Evolutionary conservation across 2,797 vertebrate species (phyloP).

Genomic region (Diceros bicornis): DNA sequence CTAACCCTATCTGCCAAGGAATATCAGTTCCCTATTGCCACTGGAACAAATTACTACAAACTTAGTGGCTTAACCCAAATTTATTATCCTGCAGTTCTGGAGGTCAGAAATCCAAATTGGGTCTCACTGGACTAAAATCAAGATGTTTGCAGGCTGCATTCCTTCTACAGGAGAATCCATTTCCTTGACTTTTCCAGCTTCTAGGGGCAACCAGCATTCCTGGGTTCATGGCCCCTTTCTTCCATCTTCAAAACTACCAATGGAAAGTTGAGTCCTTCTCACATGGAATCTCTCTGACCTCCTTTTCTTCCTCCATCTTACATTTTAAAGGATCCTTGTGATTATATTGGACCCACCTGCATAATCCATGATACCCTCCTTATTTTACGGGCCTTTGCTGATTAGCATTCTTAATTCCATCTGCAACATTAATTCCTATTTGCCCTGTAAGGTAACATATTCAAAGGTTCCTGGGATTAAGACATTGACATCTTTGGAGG

Average conservation of each 20-base stretch:
- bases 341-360: neutral
- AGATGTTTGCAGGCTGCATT: neutral
- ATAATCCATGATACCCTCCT: neutral
- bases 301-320: neutral
- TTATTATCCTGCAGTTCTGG: neutral
- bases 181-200: neutral
- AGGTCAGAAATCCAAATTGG: neutral
- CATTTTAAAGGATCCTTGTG: neutral
- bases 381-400: neutral
- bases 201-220: neutral
- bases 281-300: neutral
- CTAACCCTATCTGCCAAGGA: neutral
- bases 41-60: neutral
- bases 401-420: neutral
- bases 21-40: neutral
- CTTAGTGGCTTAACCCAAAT: neutral
- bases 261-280: neutral
- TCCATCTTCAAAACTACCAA: constrained; percentile 1
- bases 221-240: neutral
- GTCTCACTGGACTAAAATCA: neutral
- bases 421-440: neutral
- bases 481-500: neutral
- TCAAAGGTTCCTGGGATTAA: neutral
- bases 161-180: neutral
- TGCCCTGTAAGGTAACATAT: neutral